Base-by-base conservation (phyloP, 2,797 vertebrate genomes). In the Antrozous pallidus region DNA sequence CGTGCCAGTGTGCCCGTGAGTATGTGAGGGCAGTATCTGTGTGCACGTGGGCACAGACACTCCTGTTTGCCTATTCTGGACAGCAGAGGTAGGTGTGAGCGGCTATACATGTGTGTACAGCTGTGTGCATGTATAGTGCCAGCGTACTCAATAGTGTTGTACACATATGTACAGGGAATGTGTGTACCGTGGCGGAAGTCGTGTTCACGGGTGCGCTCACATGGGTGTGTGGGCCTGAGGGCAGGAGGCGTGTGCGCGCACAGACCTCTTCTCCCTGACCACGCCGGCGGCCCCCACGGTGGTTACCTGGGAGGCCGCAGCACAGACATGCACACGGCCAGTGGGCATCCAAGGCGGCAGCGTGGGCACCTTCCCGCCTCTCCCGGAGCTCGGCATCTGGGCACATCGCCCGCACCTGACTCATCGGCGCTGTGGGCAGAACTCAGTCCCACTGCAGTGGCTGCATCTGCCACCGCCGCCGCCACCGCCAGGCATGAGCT, bases 71-170 rank as follows among this genome's bases (percentile, higher is more conserved):
- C 4, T 38, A 4, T 22, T 74, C 67, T 54, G 24, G 42, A 54
- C 16, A 26, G 63, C 8, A 38, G n/a, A 18, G 45, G 75, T 10
- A 10, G 31, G n/a, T 8, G 3, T 49, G 85, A 33, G 31, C 24
- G 31, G 75, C 33, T 22, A 0, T 1, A 8, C 1, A 0, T 16
- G 28, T 12, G 38, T 18, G 70, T 11, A 22, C 0, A 1, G 28
- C 36, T 14, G 1, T 11, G 67, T 56, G 33, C 73, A 40, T 14
- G 5, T 1, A 8, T 2, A 11, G 26, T 16, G 31, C 71, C 54
- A 22, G 31, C 14, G 0, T 16, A 3, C 67, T 67, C 14, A 0
- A 4, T 3, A n/a, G 42, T 61, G 4, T 7, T 11, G 26, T 26
- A 6, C 6, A 24, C 6, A 0, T 26, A 22, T 33, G 47, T n/a